Percentiles rank a stretch among this genome's conserved stretches.
phyloP scores from a whole-genome alignment of 30 jellyfish, hydroid and myxozoan genomes.

The Sanderia malayensis region DNA sequence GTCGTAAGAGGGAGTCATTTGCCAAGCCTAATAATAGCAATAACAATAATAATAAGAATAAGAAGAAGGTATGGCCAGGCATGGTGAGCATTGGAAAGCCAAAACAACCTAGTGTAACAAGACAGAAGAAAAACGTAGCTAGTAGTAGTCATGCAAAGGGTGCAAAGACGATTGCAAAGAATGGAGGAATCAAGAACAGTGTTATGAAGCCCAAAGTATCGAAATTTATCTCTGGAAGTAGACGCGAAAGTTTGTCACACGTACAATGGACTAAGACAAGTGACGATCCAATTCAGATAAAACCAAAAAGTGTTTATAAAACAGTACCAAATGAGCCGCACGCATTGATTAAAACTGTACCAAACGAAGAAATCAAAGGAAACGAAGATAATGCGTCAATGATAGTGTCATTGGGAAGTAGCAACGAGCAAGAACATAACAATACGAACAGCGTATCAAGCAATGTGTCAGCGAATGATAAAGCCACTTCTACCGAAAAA shows the following conservation, averaged over 20 bases:
- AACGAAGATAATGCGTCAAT: slow-evolving; percentile 1
- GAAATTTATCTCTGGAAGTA: slow-evolving; percentile 24
- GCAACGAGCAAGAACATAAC: slow-evolving; percentile 27
- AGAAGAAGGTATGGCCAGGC: background rate
- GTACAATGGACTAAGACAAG: slow-evolving; percentile 6
- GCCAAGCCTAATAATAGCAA: background rate
- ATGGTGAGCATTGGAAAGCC: slow-evolving; percentile 35
- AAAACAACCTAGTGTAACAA: slow-evolving; percentile 7
- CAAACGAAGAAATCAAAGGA: slow-evolving; percentile 33
- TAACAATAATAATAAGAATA: background rate
- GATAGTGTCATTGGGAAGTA: slow-evolving; percentile 18
- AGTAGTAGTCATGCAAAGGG: no score
- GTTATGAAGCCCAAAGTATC: slow-evolving; percentile 28
- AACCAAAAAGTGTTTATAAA: background rate
- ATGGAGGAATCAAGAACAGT: no score
- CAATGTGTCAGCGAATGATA: slow-evolving; percentile 4
- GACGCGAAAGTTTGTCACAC: slow-evolving; percentile 11
- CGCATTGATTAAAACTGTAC: background rate
- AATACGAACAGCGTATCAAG: slow-evolving; percentile 38
- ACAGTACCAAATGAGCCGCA: slow-evolving; percentile 56
- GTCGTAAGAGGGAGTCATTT: slow-evolving; percentile 29
- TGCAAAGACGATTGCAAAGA: no score
- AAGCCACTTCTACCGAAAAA: background rate
- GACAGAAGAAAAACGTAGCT: no score
- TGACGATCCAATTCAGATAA: slow-evolving; percentile 5